phyloP scores from a whole-genome alignment of 2,888 invertebrate species.

The Geotrupes spiniger region DNA sequence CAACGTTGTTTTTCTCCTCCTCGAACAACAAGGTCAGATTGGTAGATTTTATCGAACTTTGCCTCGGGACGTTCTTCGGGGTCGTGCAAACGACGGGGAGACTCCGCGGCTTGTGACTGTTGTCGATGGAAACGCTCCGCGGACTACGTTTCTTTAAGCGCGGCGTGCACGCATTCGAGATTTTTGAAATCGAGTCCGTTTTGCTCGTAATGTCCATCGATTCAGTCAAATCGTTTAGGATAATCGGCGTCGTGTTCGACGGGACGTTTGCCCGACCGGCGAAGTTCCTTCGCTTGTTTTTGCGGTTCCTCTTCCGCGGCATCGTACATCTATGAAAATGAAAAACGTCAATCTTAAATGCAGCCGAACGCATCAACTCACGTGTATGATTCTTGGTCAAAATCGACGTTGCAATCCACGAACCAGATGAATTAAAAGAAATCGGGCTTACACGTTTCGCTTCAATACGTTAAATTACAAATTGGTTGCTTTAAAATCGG shows the following conservation, averaged over 20 bases:
- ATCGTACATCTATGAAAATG: constrained; percentile 2
- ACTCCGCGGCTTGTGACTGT: not conserved
- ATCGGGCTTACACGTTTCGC: too few relatives aligned
- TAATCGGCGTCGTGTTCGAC: not conserved
- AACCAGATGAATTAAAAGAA: too few relatives aligned
- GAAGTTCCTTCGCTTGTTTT: not conserved
- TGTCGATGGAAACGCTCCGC: too few relatives aligned
- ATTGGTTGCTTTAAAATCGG: too few relatives aligned
- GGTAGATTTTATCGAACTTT: not conserved
- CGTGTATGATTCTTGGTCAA: too few relatives aligned
- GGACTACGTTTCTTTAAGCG: too few relatives aligned
- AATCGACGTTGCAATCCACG: too few relatives aligned
- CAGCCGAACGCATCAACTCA: too few relatives aligned
- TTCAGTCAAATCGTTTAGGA: not conserved
- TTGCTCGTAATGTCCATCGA: not conserved
- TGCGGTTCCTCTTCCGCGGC: constrained; percentile 2
- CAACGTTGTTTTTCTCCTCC: not conserved
- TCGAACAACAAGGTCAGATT: constrained; percentile 8
- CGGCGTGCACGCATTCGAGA: too few relatives aligned
- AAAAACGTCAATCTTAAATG: too few relatives aligned
- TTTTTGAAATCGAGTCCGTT: not conserved
- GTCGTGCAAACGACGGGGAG: not conserved
- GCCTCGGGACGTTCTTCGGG: not conserved
- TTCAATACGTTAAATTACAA: too few relatives aligned
- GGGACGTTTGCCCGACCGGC: not conserved